phyloP scores from a whole-genome alignment of 1,140 invertebrate species.

The Oryzaephilus surinamensis region DNA sequence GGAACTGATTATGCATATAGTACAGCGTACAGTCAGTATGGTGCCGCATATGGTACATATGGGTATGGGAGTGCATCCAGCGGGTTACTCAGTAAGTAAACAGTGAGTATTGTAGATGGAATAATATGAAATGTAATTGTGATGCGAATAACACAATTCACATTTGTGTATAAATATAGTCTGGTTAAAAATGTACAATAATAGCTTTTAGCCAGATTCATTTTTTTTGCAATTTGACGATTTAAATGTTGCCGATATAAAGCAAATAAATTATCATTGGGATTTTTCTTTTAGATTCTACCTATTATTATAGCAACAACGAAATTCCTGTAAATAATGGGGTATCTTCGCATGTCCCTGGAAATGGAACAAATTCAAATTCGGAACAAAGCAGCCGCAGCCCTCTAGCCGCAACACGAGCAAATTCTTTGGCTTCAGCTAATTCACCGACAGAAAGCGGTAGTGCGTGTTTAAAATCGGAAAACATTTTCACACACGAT shows the following conservation, averaged over 20 bases:
- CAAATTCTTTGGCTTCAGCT: slow-evolving; percentile 57
- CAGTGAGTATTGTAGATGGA: slow-evolving; percentile 54
- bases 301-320: slow-evolving; percentile 56
- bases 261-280: too few species aligned
- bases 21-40: slow-evolving; percentile 65
- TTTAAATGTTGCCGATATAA: too few species aligned
- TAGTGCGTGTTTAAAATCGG: slow-evolving; percentile 56
- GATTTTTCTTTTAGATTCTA: slow-evolving; percentile 46
- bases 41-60: slow-evolving; percentile 58
- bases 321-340: slow-evolving; percentile 43
- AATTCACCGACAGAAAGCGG: slow-evolving; percentile 62
- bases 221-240: too few species aligned
- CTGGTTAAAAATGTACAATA: too few species aligned
- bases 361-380: slow-evolving; percentile 32
- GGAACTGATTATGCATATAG: slow-evolving; percentile 59
- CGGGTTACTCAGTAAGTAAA: slow-evolving; percentile 73
- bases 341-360: slow-evolving; percentile 24
- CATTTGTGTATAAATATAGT: neutral
- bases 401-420: slow-evolving; percentile 56
- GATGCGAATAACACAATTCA: neutral
- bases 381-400: slow-evolving; percentile 45
- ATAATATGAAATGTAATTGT: too few species aligned
- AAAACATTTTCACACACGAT: slow-evolving; percentile 43
- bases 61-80: slow-evolving; percentile 59
- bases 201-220: too few species aligned